Percentiles rank a stretch among this genome's conserved stretches.
phyloP scores from a whole-genome alignment of 2,888 invertebrate genomes.

The Minunthozetes semirufus region DNA sequence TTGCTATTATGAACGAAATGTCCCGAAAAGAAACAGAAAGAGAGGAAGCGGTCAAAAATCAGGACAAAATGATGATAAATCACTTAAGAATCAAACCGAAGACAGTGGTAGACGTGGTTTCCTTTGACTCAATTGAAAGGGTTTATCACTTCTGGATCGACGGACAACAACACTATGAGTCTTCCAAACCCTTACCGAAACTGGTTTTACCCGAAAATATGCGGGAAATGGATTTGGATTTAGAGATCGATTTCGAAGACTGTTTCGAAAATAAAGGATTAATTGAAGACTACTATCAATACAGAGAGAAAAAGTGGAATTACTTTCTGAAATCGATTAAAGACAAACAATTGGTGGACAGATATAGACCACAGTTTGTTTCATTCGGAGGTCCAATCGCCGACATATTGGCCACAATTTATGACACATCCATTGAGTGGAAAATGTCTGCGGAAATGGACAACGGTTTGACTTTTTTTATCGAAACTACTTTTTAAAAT shows the following conservation, averaged over 20 bases:
- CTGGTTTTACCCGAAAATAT: neutral
- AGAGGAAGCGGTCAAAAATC: neutral
- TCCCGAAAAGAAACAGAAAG: too few relatives aligned
- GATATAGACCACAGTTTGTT: slow-evolving; percentile 11
- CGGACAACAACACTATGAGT: neutral
- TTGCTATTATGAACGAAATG: too few relatives aligned
- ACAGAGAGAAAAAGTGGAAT: neutral
- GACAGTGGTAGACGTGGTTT: neutral
- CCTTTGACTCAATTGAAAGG: neutral
- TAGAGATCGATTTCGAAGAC: neutral
- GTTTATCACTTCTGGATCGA: neutral
- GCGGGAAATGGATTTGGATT: neutral
- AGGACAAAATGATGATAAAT: neutral
- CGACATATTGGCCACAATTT: neutral
- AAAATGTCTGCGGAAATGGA: neutral
- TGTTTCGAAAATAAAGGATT: neutral
- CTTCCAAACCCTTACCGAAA: neutral
- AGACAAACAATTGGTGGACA: neutral
- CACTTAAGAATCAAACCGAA: neutral
- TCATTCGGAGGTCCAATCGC: neutral
- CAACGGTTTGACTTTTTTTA: neutral
- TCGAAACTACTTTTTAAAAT: neutral
- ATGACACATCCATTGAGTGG: neutral
- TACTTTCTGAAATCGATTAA: neutral
- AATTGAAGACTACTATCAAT: neutral